Evolutionary conservation across 2,113 vertebrate species (phyloP).

Genomic region (Petroica traversi): DNA sequence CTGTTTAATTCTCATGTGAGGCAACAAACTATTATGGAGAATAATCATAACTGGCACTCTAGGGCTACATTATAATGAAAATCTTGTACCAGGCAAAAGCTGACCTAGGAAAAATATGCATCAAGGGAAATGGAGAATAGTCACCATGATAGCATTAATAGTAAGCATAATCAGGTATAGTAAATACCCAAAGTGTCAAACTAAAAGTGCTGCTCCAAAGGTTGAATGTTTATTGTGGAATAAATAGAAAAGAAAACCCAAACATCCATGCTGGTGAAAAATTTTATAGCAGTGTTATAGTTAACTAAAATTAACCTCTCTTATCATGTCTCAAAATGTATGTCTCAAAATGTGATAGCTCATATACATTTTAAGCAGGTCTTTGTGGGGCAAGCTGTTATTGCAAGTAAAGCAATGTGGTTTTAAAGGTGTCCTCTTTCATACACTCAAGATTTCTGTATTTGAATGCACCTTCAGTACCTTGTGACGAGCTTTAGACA

Average conservation of each 20-base stretch:
- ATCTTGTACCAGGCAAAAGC: neutral
- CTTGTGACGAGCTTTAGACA: neutral
- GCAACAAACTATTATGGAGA: neutral
- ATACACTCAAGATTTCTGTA: neutral
- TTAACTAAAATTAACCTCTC: neutral
- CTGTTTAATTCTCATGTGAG: neutral
- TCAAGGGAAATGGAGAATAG: neutral
- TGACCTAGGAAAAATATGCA: neutral
- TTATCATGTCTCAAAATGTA: neutral
- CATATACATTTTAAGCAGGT: neutral
- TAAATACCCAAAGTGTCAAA: neutral
- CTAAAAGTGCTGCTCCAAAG: neutral
- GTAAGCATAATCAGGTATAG: neutral
- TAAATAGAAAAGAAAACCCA: neutral
- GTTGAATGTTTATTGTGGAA: neutral
- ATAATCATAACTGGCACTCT: neutral
- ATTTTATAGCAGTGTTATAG: neutral
- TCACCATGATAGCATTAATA: neutral
- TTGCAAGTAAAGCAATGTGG: neutral
- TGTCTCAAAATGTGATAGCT: neutral
- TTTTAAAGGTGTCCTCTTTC: neutral
- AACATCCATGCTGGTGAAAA: neutral
- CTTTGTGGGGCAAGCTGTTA: neutral
- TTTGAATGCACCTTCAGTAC: neutral
- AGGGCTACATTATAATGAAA: neutral